Base-by-base conservation (phyloP, 2,888 invertebrate species). In the Chrysotoxum bicinctum region DNA sequence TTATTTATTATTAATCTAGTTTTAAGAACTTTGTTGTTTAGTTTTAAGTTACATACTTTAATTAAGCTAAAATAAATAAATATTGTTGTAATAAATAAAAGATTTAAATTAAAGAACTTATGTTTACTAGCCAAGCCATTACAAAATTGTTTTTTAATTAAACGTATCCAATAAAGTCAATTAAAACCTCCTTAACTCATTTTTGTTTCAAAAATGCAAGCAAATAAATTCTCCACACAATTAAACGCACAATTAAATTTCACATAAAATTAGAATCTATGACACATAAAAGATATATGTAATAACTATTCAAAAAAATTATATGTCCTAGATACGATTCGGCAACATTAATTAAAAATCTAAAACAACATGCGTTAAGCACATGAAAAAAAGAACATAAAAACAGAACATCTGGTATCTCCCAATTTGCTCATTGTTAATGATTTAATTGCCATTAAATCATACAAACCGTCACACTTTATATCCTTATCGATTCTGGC, bases 381-480 rank as follows among this genome's bases (percentile, higher is more conserved):
- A 16, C 4, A 32, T 1, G 21, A 37, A 35, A 14, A 21, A 19
- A 19, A 35, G 14, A 19, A 37, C 35, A 35, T 3, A 35, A 35
- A 35, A 56, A 26, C 3, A 43, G 9, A 43, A 32, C 19, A 32
- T 45, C 12, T 50, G 48, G 7, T 50, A 50, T 66, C 10, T 50
- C 66, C 66, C 66, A 48, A 66, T 50, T 68, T 74, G 30, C 19
- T 37, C 52, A 64, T 58, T 58, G 75, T 70, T 75, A 79, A 84
- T 84, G 58, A 75, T 79, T 79, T 68, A 70, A 79, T 75, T 84
- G 79, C 66, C 58, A 58, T 79, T 75, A 75, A 79, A 84, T 84
- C 79, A 84, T 70, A 70, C 70, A 26, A 79, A 32, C 74, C 48
- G 64, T 64, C 58, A 64, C 48, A 69, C 52, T 70, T 43, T 62